Base-by-base conservation (phyloP, 1,140 invertebrate species). In the Macrostomum lignano region DNA sequence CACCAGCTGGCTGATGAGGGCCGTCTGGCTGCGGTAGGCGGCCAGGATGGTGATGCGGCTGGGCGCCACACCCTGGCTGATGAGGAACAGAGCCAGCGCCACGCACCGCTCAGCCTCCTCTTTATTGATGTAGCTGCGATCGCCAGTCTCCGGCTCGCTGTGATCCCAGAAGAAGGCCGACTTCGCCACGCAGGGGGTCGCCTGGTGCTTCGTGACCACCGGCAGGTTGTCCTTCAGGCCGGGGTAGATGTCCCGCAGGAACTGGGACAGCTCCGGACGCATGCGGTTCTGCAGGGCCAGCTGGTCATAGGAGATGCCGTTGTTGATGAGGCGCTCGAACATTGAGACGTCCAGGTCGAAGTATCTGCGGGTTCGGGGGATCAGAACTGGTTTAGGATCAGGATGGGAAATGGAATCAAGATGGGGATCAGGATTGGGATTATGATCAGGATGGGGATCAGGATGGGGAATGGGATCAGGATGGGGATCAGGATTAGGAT, bases 201-300 rank as follows among this genome's bases (percentile, higher is more conserved):
- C n/a, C 6, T 5, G 9, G 19, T 11, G 11, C 14, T 5, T 21
- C 25, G 13, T 10, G 10, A 17, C 38, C 3, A 29, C 23, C 13
- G 38, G 29, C 24, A 51, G 42, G n/a, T 39, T n/a, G 7, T 42
- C 21, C 22, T 11, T 13, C 33, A 39, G 21, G 11, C 38, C 24
- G 6, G 25, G 17, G 31, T 54, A 54, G 31, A 54, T 52, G 29
- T 42, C 36, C 17, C 46, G 46, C 15, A 41, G 37, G 6, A 36
- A 6, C 5, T 32, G 14, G 13, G 35, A 17, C 31, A 36, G 14
- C 13, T 36, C 35, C n/a, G 29, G 30, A 7, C 29, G 35, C 35
- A 36, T 36, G 3, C 35, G 7, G 17, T 33, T 30, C 20, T 36
- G 35, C 3, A 34, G 20, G 10, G 20, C 14, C 24, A 36, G 33